Base-by-base conservation (phyloP, 2,888 invertebrate species). In the Melanophora roralis region DNA sequence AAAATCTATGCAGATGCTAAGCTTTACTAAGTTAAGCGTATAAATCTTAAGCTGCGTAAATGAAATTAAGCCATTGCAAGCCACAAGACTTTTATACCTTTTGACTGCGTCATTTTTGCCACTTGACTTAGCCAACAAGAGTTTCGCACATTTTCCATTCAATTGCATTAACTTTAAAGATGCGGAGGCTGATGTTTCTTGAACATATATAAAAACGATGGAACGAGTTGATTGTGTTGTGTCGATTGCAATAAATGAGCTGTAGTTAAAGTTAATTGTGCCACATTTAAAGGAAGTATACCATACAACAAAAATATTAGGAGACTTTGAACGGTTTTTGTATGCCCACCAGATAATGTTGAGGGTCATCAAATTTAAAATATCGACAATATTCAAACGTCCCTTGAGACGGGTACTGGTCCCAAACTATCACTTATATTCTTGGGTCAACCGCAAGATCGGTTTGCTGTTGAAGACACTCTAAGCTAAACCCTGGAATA, bases 241-340 rank as follows among this genome's bases (percentile, higher is more conserved):
- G 83, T 83, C 87, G 88, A 88, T 88, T 88, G 85, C 87, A 86
- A 88, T 88, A 88, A 88, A 88, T 88, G 88, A 87, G 85, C 82
- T 82, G 85, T 82, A 86, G 85, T 85, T 88, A 87, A 87, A 85
- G 84, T 74, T 76, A 80, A 80, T 76, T 76, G 76, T 83, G 85
- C 85, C 85, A 85, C 84, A 79, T 47, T 71, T 83, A 80, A 81
- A 82, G 81, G 64, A 69, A 74, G 60, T 69, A 67, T 64, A 72
- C n/a, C n/a, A n/a, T 5, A 60, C 68, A 68, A 27, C 69, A 62
- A 64, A 60, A 71, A 67, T 47, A 62, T 36, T n/a, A 59, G 9
- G 64, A 68, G 40, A 8, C 57, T 64, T 53, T 47, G 36, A 72
- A 67, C 45, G 49, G 71, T 55, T 75, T 75, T 36, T 23, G 45